Conservation (phyloP, 1,140 invertebrate species). For the Lepidurus couesii region DNA sequence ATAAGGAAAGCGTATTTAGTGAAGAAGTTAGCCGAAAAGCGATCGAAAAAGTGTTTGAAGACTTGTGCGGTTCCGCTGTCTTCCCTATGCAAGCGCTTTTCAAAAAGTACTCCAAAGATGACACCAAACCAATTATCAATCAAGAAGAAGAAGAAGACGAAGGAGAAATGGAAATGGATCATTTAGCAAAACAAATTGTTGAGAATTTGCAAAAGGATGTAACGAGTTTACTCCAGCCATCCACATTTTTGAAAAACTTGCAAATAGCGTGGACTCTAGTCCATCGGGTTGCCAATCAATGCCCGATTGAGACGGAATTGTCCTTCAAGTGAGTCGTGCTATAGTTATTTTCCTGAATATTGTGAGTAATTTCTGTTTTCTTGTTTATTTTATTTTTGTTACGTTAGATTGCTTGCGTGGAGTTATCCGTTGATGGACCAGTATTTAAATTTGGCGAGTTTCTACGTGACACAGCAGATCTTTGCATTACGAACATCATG, state of each 20-base stretch:
- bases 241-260: neutral
- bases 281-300: neutral
- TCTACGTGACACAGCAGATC: conserved; percentile 68
- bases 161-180: conserved; percentile 52
- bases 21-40: neutral
- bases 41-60: conserved; percentile 1
- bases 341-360: neutral
- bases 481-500: conserved; percentile 66
- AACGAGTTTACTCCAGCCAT: neutral
- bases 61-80: conserved; percentile 40
- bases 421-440: conserved; percentile 70
- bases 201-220: conserved; percentile 55
- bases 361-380: neutral
- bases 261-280: neutral
- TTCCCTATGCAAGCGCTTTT: conserved; percentile 62
- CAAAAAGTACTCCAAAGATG: conserved; percentile 53
- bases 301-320: neutral
- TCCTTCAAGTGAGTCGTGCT: neutral
- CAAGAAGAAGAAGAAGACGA: conserved; percentile 42
- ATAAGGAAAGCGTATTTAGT: neutral
- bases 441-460: conserved; percentile 65
- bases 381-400: neutral
- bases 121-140: conserved; percentile 39
- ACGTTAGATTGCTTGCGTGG: conserved; percentile 27
- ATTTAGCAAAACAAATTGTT: conserved; percentile 57